phyloP scores from a whole-genome alignment of 2,113 vertebrate genomes.

The Martes martes region DNA sequence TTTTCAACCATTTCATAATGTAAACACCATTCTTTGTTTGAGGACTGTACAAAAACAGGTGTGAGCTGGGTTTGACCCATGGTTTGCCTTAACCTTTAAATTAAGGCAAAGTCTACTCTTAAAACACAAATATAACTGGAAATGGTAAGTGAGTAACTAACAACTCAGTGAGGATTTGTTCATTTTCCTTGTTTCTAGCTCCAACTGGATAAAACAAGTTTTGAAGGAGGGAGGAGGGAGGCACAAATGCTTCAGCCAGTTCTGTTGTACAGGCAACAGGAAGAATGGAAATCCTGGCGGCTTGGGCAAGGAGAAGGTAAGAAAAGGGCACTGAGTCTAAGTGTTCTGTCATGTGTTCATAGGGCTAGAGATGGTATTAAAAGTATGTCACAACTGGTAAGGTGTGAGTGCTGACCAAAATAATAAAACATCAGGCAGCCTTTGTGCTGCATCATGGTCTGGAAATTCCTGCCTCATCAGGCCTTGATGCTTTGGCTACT shows the following conservation, averaged over 20 bases:
- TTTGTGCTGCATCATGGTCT: background rate
- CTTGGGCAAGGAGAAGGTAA: background rate
- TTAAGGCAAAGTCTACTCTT: background rate
- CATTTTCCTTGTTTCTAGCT: background rate
- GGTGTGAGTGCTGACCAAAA: background rate
- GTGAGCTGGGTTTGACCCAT: background rate
- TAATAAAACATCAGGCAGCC: background rate
- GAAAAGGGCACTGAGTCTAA: background rate
- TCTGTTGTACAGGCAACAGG: background rate
- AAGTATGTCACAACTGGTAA: background rate
- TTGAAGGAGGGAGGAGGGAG: background rate
- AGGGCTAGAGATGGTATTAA: background rate
- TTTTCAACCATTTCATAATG: background rate
- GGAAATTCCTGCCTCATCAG: background rate
- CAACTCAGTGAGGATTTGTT: background rate
- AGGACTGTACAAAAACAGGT: background rate
- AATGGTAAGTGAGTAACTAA: background rate
- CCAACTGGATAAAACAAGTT: background rate
- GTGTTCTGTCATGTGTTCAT: background rate
- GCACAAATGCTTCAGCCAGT: background rate
- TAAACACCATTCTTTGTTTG: slow-evolving; percentile 18
- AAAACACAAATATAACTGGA: background rate
- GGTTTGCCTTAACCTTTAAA: slow-evolving; percentile 15
- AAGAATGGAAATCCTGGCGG: background rate
- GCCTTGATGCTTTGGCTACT: background rate